A percentile compares a stretch with the other conserved stretches of the same genome.
These are phyloP conservation scores for Teinopalpus imperialis DNA, from an alignment of 2,888 invertebrate species.

Conservation along the genomic window DNA sequence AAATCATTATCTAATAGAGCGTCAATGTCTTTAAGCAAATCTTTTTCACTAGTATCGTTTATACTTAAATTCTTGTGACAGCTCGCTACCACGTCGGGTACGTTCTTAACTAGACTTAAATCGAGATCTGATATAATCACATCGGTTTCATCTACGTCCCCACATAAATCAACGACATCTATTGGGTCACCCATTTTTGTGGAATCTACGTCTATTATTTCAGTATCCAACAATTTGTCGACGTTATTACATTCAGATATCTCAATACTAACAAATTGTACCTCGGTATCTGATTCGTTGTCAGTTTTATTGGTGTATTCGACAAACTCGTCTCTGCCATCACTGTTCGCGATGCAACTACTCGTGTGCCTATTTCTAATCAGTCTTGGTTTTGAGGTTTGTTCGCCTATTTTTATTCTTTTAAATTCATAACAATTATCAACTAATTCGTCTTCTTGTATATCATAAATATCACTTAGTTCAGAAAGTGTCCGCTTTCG, in stretches of 20 bases:
- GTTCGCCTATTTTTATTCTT: conserved; percentile 58
- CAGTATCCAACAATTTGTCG: conserved; percentile 49
- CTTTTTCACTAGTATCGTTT: conserved; percentile 42
- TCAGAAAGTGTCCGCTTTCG: conserved; percentile 70
- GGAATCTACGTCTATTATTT: conserved; percentile 59
- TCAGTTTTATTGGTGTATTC: conserved; percentile 41
- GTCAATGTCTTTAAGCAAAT: conserved; percentile 54
- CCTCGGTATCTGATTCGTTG: conserved; percentile 65
- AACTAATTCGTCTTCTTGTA: conserved; percentile 61
- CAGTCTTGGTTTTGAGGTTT: conserved; percentile 58
- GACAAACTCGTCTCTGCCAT: conserved; percentile 41
- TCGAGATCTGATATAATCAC: conserved; percentile 49
- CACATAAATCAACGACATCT: conserved; percentile 67
- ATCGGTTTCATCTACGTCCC: conserved; percentile 56
- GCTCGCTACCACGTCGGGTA: conserved; percentile 73
- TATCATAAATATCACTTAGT: conserved; percentile 57
- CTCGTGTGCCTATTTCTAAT: conserved; percentile 54
- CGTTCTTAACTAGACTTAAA: conserved; percentile 56
- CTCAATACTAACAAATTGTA: conserved; percentile 64
- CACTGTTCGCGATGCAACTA: conserved; percentile 35
- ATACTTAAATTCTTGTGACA: conserved; percentile 51
- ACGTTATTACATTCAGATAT: conserved; percentile 44
- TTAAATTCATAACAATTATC: conserved; percentile 71
- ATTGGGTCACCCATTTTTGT: conserved; percentile 49
- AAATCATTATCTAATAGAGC: conserved; percentile 55